Evolutionary conservation across 2,113 vertebrate genomes (phyloP).

Genomic region (Dendrocopos noguchii): DNA sequence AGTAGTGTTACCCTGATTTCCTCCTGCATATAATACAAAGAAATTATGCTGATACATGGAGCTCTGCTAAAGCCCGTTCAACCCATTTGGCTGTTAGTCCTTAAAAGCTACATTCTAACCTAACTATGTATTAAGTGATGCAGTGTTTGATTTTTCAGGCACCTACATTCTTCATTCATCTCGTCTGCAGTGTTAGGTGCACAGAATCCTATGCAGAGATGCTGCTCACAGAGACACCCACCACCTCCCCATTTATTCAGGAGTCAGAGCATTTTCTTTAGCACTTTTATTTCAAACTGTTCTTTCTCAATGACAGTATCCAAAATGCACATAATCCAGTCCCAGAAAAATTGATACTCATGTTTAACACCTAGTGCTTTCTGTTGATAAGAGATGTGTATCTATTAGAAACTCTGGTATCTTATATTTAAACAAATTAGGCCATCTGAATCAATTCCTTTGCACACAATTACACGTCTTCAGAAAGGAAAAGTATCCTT

Average conservation of each 20-base stretch:
- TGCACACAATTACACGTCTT: background rate
- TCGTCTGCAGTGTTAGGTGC: background rate
- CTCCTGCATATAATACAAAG: background rate
- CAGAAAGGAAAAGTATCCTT: background rate
- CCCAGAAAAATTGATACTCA: rapidly evolving
- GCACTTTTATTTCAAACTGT: background rate
- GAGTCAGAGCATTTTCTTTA: background rate
- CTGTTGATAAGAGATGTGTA: rapidly evolving
- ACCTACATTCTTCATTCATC: background rate
- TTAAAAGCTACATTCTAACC: background rate
- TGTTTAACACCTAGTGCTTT: background rate
- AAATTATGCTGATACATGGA: background rate
- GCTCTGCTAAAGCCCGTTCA: background rate
- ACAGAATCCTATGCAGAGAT: background rate
- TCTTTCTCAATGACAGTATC: background rate
- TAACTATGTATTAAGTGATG: background rate
- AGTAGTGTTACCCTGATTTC: background rate
- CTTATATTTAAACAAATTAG: background rate
- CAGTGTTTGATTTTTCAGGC: background rate
- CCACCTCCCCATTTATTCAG: background rate
- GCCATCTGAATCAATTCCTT: background rate
- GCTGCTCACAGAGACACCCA: background rate
- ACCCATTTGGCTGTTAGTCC: background rate
- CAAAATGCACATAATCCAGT: background rate
- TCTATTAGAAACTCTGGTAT: background rate